Evolutionary conservation across 2,797 vertebrate genomes (phyloP), one percentile per base, ranked within the genome.

Genomic region (Pagetopsis macropterus): DNA sequence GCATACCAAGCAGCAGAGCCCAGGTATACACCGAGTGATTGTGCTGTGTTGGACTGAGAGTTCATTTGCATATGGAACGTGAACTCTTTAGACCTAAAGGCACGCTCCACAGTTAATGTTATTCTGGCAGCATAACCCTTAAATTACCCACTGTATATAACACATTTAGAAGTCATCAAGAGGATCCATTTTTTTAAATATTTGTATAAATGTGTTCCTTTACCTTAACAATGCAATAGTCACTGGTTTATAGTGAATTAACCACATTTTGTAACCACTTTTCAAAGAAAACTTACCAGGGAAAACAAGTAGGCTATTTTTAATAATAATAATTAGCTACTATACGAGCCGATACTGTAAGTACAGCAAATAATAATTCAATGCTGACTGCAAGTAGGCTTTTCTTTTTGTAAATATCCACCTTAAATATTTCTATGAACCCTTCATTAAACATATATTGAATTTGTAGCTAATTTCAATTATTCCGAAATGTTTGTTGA

Each of bases 1-100:
- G 84, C 48, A 86, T 77, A 74, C 41, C 40, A 79, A 67, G 61
- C 12, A 82, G 70, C 49, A 33, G 66, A 16, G 63, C 58, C 71
- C 69, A 89, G 85, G 85, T 87, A 58, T 0, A 16, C 8, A 5
- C 7, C 3, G 2, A 52, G 52, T 59, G 52, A 3, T 67, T 67
- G 27, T 23, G 1, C 31, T 5, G 23, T 1, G 9, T 77, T 70
- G 69, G 21, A 48, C 27, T 27, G 17, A 46, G 37, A 31, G 21
- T 4, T 71, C 1, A 54, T 59, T 59, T 46, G 48, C 13, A 52
- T 51, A 51, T 14, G 46, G 3, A 7, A 21, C 3, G 2, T 12
- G 19, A 48, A 37, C 51, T 40, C n/a, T 6, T 15, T 21, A 3
- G 33, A 65, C 49, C 75, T 44, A 21, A 12, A 58, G 54, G 40